A percentile compares a stretch with the other conserved stretches of the same genome.
Conservation (phyloP, 1,140 invertebrate genomes). For the Drosophila parabipectinata region DNA sequence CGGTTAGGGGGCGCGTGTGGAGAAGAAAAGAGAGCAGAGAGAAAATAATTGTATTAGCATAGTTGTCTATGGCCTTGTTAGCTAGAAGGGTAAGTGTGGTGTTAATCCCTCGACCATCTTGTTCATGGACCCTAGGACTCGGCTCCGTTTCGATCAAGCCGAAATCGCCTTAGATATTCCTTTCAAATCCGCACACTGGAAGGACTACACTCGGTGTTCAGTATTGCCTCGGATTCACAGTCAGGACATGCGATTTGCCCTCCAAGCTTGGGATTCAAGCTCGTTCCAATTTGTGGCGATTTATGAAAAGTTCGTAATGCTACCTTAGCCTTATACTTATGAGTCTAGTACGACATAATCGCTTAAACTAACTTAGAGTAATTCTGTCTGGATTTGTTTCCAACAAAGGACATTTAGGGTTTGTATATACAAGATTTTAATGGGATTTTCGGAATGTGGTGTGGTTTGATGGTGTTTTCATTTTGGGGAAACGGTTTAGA, state of each 20-base stretch:
- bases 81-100: conserved; percentile 44
- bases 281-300: neutral
- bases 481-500: conserved; percentile 74
- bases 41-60: conserved; percentile 84
- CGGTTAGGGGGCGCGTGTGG: conserved; percentile 73
- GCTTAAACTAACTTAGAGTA: conserved; percentile 31
- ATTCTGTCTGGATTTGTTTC: conserved; percentile 51
- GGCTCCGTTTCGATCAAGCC: conserved; percentile 53
- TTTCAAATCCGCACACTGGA: neutral
- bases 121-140: conserved; percentile 14
- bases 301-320: conserved; percentile 3
- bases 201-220: neutral
- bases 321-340: conserved; percentile 21
- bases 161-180: conserved; percentile 28
- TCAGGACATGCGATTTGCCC: neutral
- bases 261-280: neutral
- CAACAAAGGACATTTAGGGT: conserved; percentile 82
- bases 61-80: conserved; percentile 62
- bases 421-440: conserved; percentile 72
- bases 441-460: conserved; percentile 57
- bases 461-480: conserved; percentile 42
- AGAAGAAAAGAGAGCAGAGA: conserved; percentile 84
- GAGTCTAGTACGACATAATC: conserved; percentile 2
- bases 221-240: neutral
- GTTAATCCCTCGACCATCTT: conserved; percentile 38